A percentile compares a stretch with the other conserved stretches of the same genome.
Evolutionary conservation across 1,140 invertebrate species (phyloP).

Genomic region (Riptortus pedestris): DNA sequence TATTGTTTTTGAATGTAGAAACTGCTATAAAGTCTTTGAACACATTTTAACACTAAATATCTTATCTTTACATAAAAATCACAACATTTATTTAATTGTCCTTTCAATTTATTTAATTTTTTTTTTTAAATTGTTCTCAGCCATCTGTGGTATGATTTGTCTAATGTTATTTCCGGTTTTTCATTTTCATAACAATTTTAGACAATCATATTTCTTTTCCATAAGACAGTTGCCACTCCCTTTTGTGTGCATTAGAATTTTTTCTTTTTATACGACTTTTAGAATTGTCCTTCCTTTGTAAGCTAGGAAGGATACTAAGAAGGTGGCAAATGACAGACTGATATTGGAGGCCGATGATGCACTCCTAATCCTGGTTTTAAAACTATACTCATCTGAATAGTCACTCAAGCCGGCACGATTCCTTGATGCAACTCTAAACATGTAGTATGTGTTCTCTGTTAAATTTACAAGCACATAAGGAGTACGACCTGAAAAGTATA

Average conservation of each 20-base stretch:
- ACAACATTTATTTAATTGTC: neutral
- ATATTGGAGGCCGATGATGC: neutral
- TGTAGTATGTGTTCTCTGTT: constrained; percentile 33
- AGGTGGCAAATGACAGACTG: too few species aligned
- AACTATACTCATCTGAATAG: constrained; percentile 28
- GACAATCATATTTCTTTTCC: too few species aligned
- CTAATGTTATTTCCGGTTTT: too few species aligned
- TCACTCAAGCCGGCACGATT: constrained; percentile 35
- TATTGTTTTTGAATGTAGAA: neutral
- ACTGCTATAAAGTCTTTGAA: neutral
- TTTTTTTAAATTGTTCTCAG: too few species aligned
- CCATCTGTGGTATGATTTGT: too few species aligned
- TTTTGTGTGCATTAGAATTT: too few species aligned
- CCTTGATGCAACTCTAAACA: constrained; percentile 33
- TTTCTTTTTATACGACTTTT: too few species aligned
- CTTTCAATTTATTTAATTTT: too few species aligned
- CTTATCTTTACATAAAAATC: neutral
- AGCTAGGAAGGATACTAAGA: too few species aligned
- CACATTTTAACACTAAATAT: neutral
- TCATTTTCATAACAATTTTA: too few species aligned
- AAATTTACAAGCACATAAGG: constrained; percentile 32
- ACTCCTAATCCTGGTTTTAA: constrained; percentile 16
- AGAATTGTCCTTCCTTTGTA: too few species aligned
- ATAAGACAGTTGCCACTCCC: too few species aligned
- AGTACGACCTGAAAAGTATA: constrained; percentile 14